Conservation (phyloP, 2,888 invertebrate species). For the Drosophila phalerata region DNA sequence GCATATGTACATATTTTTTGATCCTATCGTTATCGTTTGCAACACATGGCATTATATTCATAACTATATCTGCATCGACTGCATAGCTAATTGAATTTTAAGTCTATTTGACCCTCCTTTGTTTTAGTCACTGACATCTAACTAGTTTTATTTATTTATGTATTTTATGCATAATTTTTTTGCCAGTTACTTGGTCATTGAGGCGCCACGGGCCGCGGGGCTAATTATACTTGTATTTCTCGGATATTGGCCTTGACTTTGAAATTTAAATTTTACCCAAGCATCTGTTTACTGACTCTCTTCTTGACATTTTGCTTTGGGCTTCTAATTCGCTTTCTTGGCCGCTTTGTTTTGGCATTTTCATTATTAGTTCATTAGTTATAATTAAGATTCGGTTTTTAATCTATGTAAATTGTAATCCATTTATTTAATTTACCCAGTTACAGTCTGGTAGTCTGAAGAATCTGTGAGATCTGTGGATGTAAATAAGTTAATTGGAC, state of each 20-base stretch:
- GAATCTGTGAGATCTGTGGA: background rate
- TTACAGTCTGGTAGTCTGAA: background rate
- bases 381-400: slow-evolving; percentile 49
- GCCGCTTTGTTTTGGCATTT: slow-evolving; percentile 32
- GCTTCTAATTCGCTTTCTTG: slow-evolving; percentile 38
- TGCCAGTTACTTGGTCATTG: slow-evolving; percentile 29
- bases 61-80: slow-evolving; percentile 8
- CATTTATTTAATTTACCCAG: slow-evolving; percentile 47
- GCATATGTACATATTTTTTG: slow-evolving; percentile 13
- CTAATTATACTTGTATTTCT: slow-evolving; percentile 39
- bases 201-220: slow-evolving; percentile 24
- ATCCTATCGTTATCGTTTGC: slow-evolving; percentile 1
- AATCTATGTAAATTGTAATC: slow-evolving; percentile 26
- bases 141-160: slow-evolving; percentile 28
- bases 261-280: slow-evolving; percentile 45
- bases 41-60: background rate
- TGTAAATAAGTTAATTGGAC: slow-evolving; percentile 3
- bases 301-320: slow-evolving; percentile 30
- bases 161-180: slow-evolving; percentile 33
- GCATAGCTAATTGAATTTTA: slow-evolving; percentile 31
- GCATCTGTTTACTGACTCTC: slow-evolving; percentile 4
- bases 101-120: slow-evolving; percentile 20
- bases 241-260: slow-evolving; percentile 66
- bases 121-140: slow-evolving; percentile 15
- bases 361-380: slow-evolving; percentile 28